Evolutionary conservation across 2,888 invertebrate genomes (phyloP), one percentile per base, ranked within the genome.

Genomic region (Torymus auratus): DNA sequence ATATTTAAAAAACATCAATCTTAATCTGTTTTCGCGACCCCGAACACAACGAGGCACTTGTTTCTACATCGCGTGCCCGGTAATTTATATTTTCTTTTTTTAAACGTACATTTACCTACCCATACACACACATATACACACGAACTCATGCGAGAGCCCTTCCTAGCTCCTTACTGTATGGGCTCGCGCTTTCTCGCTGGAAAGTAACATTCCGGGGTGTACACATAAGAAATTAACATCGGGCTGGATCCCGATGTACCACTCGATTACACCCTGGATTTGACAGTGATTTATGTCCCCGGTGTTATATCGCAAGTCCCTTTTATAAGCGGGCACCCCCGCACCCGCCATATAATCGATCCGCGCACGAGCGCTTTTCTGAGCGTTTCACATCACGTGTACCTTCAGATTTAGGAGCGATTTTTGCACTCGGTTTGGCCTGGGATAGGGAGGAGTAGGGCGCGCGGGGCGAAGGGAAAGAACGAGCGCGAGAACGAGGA

Each of bases 241-340:
- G 58, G 71, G 60, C 55, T n/a, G 64, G 76, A 68, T 78, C 69
- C 78, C 81, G 75, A 82, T 85, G 83, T 84, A 83, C 82, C 86
- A 85, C 85, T 88, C 88, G 88, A 88, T 88, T 89, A 88, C 77
- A 72, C 78, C 87, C 86, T 85, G 86, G 82, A 85, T 86, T 85
- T 86, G 89, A 88, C 89, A 85, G 87, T 89, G 89, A 89, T 89
- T 87, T 88, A 88, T 88, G 86, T 85, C 84, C 81, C 78, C 82
- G 84, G 85, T 85, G 85, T 85, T 86, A 86, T 85, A 83, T 83
- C 84, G 85, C 84, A 65, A 58, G n/a, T 72, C 75, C 68, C 53
- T 76, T 78, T 81, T 74, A 70, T 74, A 75, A 72, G 65, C 69
- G 69, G 15, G 13, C 70, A 15, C 61, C 14, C 70, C 20, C 56